Percentiles rank a stretch among this genome's conserved stretches.
Evolutionary conservation across 1,140 invertebrate genomes (phyloP).

Genomic region (Sinonovacula constricta): DNA sequence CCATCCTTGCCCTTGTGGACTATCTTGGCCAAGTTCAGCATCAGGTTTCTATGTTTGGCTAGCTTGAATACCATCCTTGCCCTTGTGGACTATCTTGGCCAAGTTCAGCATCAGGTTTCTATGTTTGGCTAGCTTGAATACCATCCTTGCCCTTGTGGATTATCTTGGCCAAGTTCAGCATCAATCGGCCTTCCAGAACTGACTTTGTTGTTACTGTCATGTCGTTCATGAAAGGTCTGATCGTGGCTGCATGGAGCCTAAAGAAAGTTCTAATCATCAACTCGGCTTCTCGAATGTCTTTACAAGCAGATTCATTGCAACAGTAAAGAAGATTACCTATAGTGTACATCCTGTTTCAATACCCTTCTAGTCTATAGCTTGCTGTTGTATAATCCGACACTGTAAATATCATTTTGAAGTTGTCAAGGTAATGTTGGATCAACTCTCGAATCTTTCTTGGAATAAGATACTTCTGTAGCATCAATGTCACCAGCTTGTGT

Average conservation of each 20-base stretch:
- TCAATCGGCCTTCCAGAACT: slow-evolving; percentile 24
- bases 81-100: too few relatives aligned
- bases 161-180: too few relatives aligned
- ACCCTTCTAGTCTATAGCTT: slow-evolving; percentile 29
- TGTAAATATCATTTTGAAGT: slow-evolving; percentile 27
- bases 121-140: too few relatives aligned
- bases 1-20: too few relatives aligned
- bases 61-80: too few relatives aligned
- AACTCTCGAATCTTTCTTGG: background rate
- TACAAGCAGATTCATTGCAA: background rate
- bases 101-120: too few relatives aligned
- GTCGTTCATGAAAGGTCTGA: slow-evolving; percentile 42
- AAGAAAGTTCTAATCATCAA: background rate
- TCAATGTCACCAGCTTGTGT: slow-evolving; percentile 29
- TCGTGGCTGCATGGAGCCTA: slow-evolving; percentile 1
- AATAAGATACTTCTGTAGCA: slow-evolving; percentile 21
- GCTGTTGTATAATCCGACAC: slow-evolving; percentile 24
- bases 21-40: too few relatives aligned
- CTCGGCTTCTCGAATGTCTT: slow-evolving; percentile 25
- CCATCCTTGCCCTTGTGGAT: too few relatives aligned
- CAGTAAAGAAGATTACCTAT: slow-evolving; percentile 12
- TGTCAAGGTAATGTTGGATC: background rate
- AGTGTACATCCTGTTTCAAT: slow-evolving; percentile 43
- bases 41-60: too few relatives aligned
- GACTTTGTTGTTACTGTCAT: slow-evolving; percentile 36